phyloP scores from a whole-genome alignment of 2,797 vertebrate genomes.

The Gallirallus australis region DNA sequence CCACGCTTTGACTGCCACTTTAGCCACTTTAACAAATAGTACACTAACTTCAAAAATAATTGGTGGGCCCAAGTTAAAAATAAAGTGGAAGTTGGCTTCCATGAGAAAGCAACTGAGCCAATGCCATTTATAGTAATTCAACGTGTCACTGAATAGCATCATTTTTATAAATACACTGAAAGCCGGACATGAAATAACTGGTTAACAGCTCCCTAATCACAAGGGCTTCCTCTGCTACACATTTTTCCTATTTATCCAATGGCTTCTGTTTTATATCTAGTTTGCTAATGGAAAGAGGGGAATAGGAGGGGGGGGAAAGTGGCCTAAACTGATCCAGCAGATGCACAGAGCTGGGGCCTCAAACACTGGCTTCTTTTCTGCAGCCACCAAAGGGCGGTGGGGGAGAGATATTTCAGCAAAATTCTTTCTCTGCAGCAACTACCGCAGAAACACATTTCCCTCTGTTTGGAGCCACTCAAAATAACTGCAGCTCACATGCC shows the following conservation, averaged over 20 bases:
- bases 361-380: constrained; percentile 70
- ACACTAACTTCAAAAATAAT: constrained; percentile 39
- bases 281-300: constrained; percentile 72
- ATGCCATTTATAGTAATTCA: constrained; percentile 70
- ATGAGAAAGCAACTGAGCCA: constrained; percentile 52
- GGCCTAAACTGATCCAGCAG: constrained; percentile 71
- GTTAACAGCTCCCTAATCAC: constrained; percentile 75
- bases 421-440: constrained; percentile 61
- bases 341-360: constrained; percentile 63
- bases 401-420: constrained; percentile 64
- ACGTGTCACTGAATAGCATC: constrained; percentile 70
- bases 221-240: constrained; percentile 74
- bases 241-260: constrained; percentile 76
- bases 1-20: background rate
- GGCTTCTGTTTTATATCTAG: constrained; percentile 77
- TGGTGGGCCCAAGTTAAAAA: constrained; percentile 37
- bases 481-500: constrained; percentile 61
- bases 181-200: constrained; percentile 74
- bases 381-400: constrained; percentile 56
- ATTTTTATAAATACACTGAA: constrained; percentile 74
- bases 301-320: background rate
- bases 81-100: constrained; percentile 44
- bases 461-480: constrained; percentile 59
- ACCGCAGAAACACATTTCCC: constrained; percentile 67
- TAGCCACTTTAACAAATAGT: constrained; percentile 31